Evolutionary conservation across 2,797 vertebrate species (phyloP), one percentile per base, ranked within the genome.

Genomic region (Centropyge bicolor): DNA sequence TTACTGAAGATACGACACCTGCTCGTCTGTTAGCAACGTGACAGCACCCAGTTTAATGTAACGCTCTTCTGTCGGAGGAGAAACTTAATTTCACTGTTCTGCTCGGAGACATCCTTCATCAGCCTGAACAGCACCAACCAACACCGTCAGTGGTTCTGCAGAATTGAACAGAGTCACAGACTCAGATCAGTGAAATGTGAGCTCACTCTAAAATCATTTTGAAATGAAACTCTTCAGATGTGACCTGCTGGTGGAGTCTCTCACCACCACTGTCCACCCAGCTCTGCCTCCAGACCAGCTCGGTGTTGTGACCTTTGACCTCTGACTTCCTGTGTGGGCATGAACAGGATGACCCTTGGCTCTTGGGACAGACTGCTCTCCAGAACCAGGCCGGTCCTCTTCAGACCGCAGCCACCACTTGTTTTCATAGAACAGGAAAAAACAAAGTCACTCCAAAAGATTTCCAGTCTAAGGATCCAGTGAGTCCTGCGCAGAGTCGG

Each of bases 181-280:
- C 27, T 31, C 27, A 40, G 10, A 7, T 40, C 12, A 24, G 35
- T 11, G n/a, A 54, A 3, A 20, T 22, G 35, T 0, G 45, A 45
- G 3, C 12, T 45, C 43, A 45, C 5, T 16, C 45, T 17, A 46
- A 46, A 46, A 46, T 16, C 17, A 20, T 24, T 66, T 48, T 36
- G 48, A 76, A 74, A 49, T 35, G 41, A 76, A 81, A 72, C 41
- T 35, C 62, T 16, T 38, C 63, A n/a, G 6, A 6, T 1, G 70
- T 79, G n/a, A 64, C 40, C 66, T 17, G 17, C 45, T n/a, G 57
- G 49, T 36, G 27, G 46, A 51, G 51, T 56, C 40, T 55, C 66
- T 16, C 66, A 51, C 43, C 43, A 12, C 45, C 16, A 46, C 45
- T 45, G 20, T 22, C 49, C 49, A 35, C 41, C 24, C 19, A 43